Conservation (phyloP, 2,888 invertebrate species). For the Drosophila prostipennis region DNA sequence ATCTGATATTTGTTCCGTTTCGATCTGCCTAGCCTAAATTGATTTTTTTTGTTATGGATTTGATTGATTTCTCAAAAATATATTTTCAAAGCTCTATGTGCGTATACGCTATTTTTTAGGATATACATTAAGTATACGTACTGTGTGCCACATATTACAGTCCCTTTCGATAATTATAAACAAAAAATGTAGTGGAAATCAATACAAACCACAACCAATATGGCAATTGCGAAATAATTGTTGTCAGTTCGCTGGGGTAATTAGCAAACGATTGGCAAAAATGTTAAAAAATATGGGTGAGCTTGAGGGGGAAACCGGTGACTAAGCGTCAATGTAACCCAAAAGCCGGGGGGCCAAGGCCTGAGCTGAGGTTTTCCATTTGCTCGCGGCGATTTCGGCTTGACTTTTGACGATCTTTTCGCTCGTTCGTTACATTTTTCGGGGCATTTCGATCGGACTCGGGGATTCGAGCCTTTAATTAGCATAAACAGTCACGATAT, state of each 20-base stretch:
- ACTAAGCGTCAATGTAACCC: constrained; percentile 38
- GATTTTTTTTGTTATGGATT: no score
- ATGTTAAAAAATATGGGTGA: constrained; percentile 13
- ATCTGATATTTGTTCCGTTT: no score
- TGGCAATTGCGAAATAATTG: constrained; percentile 20
- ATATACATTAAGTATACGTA: constrained; percentile 7
- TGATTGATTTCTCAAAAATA: no score
- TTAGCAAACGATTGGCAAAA: constrained; percentile 72
- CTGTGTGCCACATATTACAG: not conserved
- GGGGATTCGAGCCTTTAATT: constrained; percentile 57
- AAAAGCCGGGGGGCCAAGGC: constrained; percentile 33
- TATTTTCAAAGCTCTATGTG: not conserved
- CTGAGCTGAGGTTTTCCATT: constrained; percentile 31
- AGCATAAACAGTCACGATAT: constrained; percentile 77
- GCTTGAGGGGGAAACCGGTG: constrained; percentile 25
- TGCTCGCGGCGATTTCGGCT: not conserved
- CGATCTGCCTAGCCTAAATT: no score
- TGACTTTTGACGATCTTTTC: not conserved
- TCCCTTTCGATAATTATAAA: not conserved
- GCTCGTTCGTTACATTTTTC: constrained; percentile 2
- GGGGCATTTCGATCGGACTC: constrained; percentile 6
- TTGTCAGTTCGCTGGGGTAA: constrained; percentile 46
- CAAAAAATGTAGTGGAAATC: not conserved
- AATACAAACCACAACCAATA: not conserved
- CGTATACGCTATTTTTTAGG: constrained; percentile 4